A percentile compares a stretch with the other conserved stretches of the same genome.
Evolutionary conservation across 2,888 invertebrate genomes (phyloP).

Genomic region (Lacanobia oleracea): DNA sequence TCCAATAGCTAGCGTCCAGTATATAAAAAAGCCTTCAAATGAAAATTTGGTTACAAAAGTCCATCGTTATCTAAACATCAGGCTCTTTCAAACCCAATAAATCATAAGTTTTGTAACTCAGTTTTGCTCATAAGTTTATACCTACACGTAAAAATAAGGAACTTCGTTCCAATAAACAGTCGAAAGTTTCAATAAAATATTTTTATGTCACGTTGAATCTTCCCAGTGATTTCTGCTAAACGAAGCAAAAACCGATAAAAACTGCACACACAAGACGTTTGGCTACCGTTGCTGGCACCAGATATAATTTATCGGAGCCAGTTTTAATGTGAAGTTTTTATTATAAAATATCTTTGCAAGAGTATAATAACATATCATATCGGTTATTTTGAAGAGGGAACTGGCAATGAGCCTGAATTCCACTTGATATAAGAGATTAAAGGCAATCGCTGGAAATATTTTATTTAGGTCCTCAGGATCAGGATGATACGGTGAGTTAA

Average conservation of each 20-base stretch:
- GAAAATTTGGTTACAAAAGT: no score
- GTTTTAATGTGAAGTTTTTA: constrained; percentile 51
- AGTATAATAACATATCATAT: constrained; percentile 31
- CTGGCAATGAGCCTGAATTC: constrained; percentile 35
- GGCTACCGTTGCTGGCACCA: constrained; percentile 53
- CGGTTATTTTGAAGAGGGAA: constrained; percentile 30
- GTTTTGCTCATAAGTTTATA: background rate
- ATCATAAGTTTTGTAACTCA: background rate
- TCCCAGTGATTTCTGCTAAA: constrained; percentile 63
- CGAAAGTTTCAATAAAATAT: constrained; percentile 36
- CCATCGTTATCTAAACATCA: background rate
- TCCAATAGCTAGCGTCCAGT: no score
- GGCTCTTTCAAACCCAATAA: background rate
- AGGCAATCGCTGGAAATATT: background rate
- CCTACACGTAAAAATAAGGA: background rate
- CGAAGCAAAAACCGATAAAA: constrained; percentile 70
- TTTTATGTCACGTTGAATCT: constrained; percentile 46
- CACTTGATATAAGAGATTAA: constrained; percentile 28
- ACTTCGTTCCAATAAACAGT: no score
- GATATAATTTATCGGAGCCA: constrained; percentile 49
- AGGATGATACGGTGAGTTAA: no score
- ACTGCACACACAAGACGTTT: constrained; percentile 63
- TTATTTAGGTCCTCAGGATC: background rate
- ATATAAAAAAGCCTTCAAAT: no score
- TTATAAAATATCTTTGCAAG: constrained; percentile 31